Percentiles rank a stretch among this genome's conserved stretches.
phyloP scores from a whole-genome alignment of 2,797 vertebrate species.

The Tenualosa thibaudeaui region DNA sequence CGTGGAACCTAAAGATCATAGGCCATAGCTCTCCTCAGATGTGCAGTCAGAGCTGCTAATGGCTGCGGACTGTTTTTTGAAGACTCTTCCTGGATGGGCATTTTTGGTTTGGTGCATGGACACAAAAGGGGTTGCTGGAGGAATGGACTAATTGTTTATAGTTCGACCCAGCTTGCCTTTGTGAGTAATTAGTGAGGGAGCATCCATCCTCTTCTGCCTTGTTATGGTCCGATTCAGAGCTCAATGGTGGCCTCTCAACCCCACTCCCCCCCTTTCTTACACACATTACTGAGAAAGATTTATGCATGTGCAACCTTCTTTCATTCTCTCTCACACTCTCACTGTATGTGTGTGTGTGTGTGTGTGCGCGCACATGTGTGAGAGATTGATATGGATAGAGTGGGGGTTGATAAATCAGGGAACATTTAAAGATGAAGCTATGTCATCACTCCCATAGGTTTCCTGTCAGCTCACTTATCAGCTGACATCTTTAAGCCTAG shows the following conservation, averaged over 20 bases:
- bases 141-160: conserved; percentile 46
- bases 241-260: background rate
- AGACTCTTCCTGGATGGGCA: conserved; percentile 23
- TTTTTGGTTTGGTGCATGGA: conserved; percentile 33
- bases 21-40: background rate
- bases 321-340: background rate
- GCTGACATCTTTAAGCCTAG: conserved; percentile 4
- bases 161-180: conserved; percentile 56
- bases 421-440: conserved; percentile 7
- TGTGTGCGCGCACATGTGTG: background rate
- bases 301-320: conserved; percentile 12
- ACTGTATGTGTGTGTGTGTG: conserved; percentile 1
- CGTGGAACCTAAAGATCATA: background rate
- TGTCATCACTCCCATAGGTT: conserved; percentile 17
- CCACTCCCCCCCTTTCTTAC: background rate
- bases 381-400: background rate
- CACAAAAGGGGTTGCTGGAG: conserved; percentile 31
- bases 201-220: conserved; percentile 58
- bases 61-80: background rate
- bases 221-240: conserved; percentile 2
- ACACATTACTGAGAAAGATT: conserved; percentile 7
- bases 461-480: conserved; percentile 24
- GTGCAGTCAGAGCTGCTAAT: background rate
- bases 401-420: background rate
- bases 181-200: conserved; percentile 67